These are phyloP conservation scores for Ceratosolen solmsi DNA, from an alignment of 1,140 invertebrate species.

Conservation along the genomic window DNA sequence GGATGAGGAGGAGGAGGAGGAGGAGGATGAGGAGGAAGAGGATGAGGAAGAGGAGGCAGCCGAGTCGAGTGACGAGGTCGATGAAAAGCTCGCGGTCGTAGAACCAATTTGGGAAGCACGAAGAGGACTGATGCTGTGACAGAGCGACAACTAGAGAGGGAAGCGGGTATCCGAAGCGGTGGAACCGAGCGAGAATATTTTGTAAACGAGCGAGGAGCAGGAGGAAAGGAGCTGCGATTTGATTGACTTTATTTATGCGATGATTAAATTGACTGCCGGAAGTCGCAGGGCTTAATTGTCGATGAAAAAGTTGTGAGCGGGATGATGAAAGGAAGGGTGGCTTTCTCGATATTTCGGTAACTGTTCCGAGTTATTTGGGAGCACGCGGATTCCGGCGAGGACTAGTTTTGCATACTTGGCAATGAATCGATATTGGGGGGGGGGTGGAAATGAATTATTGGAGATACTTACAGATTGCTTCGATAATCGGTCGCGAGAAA, in stretches of 20 bases:
- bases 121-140: not conserved
- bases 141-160: conserved; percentile 28
- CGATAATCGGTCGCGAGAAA: not conserved
- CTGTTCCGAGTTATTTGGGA: not conserved
- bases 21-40: not conserved
- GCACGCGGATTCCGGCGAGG: not conserved
- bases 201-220: not conserved
- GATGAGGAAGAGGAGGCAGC: not conserved
- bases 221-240: not conserved
- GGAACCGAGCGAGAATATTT: conserved; percentile 23
- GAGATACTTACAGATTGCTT: not conserved
- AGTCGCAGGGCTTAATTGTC: not conserved
- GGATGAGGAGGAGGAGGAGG: not conserved
- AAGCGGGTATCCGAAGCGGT: not conserved
- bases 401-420: not conserved
- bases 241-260: conserved; percentile 39
- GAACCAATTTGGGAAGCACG: conserved; percentile 39
- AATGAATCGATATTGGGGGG: not conserved
- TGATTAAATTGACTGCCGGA: not conserved
- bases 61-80: not conserved
- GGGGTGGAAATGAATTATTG: not conserved
- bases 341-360: not conserved
- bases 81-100: conserved; percentile 40
- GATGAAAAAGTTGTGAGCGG: conserved; percentile 16
- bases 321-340: not conserved